Evolutionary conservation across 1,140 invertebrate genomes (phyloP).

Genomic region (Anthonomus grandis): DNA sequence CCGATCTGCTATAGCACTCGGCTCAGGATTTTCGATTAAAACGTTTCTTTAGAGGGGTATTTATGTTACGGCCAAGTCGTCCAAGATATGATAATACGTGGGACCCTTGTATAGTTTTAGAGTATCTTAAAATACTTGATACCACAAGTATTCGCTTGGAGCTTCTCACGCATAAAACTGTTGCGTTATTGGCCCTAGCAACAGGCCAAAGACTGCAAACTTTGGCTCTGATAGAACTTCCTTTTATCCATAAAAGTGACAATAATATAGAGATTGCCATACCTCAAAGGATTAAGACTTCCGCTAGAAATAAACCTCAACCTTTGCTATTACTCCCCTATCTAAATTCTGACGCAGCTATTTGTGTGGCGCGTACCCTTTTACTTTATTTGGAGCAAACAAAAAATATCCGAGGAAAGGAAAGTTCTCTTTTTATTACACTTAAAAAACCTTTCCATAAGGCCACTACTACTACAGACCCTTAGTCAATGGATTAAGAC

Average conservation of each 20-base stretch:
- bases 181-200: not conserved
- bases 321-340: too few species aligned
- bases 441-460: not conserved
- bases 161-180: not conserved
- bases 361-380: too few species aligned
- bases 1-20: not conserved
- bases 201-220: too few species aligned
- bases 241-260: too few species aligned
- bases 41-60: slow-evolving; percentile 10
- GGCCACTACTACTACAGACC: not conserved
- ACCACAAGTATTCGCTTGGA: not conserved
- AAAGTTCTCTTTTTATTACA: too few species aligned
- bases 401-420: not conserved
- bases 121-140: slow-evolving; percentile 4
- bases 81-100: slow-evolving; percentile 4
- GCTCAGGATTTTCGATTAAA: slow-evolving; percentile 11
- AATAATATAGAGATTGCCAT: too few species aligned
- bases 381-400: slow-evolving; percentile 1
- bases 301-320: too few species aligned
- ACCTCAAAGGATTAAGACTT: too few species aligned
- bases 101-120: not conserved
- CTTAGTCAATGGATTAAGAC: slow-evolving; percentile 8
- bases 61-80: not conserved
- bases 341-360: too few species aligned
- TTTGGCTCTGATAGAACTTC: too few species aligned